Conservation (phyloP, 2,797 vertebrate species). For the Amazona ochrocephala region DNA sequence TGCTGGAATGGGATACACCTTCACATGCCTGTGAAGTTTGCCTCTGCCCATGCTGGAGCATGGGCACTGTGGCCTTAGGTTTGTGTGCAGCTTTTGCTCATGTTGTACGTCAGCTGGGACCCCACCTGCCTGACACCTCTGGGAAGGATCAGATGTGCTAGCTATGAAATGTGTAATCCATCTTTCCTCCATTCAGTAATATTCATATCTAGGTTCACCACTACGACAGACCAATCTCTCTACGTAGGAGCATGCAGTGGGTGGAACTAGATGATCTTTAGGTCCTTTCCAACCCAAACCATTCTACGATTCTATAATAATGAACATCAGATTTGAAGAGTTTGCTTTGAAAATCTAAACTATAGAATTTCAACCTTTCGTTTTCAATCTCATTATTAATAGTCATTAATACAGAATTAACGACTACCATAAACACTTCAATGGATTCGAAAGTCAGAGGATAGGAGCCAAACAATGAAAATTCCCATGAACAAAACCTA, state of each 20-base stretch:
- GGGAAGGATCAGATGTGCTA: neutral
- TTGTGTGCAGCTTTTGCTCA: neutral
- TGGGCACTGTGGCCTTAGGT: neutral
- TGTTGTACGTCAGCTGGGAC: accelerated
- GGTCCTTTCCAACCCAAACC: neutral
- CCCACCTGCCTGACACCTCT: neutral
- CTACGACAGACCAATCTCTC: neutral
- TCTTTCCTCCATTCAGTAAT: neutral
- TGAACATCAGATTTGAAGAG: neutral
- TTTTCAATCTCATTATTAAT: neutral
- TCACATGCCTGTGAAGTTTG: neutral
- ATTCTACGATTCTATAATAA: neutral
- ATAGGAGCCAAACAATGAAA: neutral
- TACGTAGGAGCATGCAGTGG: accelerated
- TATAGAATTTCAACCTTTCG: neutral
- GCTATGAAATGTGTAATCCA: neutral
- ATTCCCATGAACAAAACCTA: neutral
- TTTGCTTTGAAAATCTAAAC: neutral
- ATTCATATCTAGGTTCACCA: neutral
- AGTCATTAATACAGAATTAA: neutral
- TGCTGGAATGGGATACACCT: neutral
- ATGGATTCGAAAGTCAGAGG: neutral
- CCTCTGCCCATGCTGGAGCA: neutral
- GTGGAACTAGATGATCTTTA: neutral
- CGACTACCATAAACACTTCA: neutral